These are phyloP conservation scores for Sipha maydis DNA, from an alignment of 2,888 invertebrate species.

Conservation along the genomic window DNA sequence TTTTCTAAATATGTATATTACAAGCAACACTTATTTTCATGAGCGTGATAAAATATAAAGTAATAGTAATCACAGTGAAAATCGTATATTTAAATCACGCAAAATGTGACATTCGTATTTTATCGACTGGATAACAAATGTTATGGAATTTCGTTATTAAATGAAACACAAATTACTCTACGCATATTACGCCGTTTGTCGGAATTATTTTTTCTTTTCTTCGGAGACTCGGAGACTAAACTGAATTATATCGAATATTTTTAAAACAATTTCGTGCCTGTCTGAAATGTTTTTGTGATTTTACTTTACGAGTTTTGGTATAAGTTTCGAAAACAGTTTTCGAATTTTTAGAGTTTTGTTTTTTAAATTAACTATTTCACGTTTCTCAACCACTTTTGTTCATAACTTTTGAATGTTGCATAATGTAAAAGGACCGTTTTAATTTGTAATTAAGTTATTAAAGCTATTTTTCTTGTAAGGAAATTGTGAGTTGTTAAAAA, in stretches of 20 bases:
- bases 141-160: neutral
- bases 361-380: conserved; percentile 14
- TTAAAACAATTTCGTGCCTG: neutral
- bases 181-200: neutral
- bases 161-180: neutral
- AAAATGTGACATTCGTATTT: neutral
- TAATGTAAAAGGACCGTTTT: conserved; percentile 33
- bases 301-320: neutral
- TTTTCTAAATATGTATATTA: too few species aligned
- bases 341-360: neutral
- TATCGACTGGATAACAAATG: neutral
- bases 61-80: too few species aligned
- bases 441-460: conserved; percentile 50
- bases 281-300: neutral
- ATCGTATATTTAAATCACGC: too few species aligned
- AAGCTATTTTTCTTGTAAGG: conserved; percentile 45
- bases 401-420: conserved; percentile 12
- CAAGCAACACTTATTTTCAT: too few species aligned
- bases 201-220: neutral
- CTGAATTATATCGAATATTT: neutral
- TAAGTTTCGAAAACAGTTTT: conserved; percentile 24
- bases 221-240: neutral
- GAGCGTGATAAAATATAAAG: too few species aligned
- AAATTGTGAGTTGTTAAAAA: neutral
- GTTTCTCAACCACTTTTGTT: neutral